phyloP scores from a whole-genome alignment of 2,113 vertebrate species.

The Scolopax mira region DNA sequence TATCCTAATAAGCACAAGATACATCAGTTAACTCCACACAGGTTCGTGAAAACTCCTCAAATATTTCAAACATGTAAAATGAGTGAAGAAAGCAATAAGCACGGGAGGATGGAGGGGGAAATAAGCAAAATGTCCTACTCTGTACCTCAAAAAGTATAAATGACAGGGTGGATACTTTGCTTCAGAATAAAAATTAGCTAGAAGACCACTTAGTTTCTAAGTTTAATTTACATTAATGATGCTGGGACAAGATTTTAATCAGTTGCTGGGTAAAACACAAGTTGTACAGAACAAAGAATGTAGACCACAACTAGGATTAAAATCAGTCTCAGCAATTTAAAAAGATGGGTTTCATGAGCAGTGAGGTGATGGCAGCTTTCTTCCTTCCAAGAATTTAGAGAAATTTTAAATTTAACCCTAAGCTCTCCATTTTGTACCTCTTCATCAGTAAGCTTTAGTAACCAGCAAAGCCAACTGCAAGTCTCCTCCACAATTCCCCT shows the following conservation, averaged over 20 bases:
- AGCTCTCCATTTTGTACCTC: background rate
- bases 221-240: background rate
- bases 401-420: background rate
- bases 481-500: background rate
- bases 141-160: background rate
- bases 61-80: background rate
- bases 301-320: background rate
- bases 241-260: background rate
- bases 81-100: background rate
- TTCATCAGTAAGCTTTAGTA: background rate
- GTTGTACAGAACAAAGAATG: background rate
- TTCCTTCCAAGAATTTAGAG: background rate
- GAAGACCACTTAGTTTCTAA: background rate
- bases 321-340: background rate
- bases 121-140: background rate
- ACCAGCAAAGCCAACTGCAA: background rate
- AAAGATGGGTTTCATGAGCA: background rate
- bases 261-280: background rate
- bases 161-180: background rate
- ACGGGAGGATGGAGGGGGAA: background rate
- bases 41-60: background rate
- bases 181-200: background rate
- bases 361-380: background rate
- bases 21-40: background rate
- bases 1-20: background rate